These are phyloP conservation scores for Leucoraja erinaceus DNA, from an alignment of 2,113 vertebrate genomes.

Conservation along the genomic window DNA sequence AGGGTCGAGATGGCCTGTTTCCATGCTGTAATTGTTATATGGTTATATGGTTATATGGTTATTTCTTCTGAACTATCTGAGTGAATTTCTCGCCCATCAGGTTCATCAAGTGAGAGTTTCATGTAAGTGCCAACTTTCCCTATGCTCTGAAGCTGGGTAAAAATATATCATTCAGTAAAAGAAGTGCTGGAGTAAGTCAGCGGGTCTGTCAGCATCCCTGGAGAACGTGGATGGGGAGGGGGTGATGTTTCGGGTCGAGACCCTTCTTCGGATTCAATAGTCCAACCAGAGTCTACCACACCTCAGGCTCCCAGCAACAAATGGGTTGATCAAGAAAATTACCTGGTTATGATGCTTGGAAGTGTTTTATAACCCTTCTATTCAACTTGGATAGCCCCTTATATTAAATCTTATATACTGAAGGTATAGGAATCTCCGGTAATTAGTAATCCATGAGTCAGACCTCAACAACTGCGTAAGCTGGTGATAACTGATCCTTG, in stretches of 20 bases:
- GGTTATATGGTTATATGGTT: no score
- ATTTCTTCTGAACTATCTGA: no score
- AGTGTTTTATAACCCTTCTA: not conserved
- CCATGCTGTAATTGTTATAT: no score
- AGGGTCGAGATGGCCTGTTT: no score
- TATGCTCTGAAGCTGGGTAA: not conserved
- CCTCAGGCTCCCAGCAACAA: not conserved
- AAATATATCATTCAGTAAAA: not conserved
- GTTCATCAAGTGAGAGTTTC: not conserved
- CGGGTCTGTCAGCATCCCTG: no score
- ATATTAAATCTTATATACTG: not conserved
- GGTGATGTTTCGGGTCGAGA: no score
- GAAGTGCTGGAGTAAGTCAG: no score
- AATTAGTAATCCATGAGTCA: not conserved
- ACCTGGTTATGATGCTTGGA: not conserved
- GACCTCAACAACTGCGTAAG: not conserved
- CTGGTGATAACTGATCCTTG: not conserved
- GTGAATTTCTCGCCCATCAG: no score
- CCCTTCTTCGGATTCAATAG: not conserved
- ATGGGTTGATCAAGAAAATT: not conserved
- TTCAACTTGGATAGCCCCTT: not conserved
- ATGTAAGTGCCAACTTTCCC: not conserved
- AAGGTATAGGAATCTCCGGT: no score
- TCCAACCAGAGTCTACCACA: not conserved
- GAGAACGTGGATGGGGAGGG: no score